These are phyloP conservation scores for Hemibagrus wyckioides DNA, from an alignment of 2,113 vertebrate genomes.

Conservation along the genomic window DNA sequence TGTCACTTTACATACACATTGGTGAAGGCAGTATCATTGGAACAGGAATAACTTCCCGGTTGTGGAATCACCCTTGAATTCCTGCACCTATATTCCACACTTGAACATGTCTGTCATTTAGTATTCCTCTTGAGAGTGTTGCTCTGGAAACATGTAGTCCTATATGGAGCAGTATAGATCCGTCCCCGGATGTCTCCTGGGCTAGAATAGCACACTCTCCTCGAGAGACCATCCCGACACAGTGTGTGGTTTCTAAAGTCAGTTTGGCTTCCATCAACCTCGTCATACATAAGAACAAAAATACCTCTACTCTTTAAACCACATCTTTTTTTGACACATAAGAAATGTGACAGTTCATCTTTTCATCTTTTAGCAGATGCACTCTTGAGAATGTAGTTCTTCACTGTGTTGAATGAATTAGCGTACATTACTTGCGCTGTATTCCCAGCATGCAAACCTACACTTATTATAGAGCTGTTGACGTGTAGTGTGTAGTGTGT, in stretches of 20 bases:
- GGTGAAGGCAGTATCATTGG: too few species aligned
- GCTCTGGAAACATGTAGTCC: not conserved
- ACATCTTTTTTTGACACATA: not conserved
- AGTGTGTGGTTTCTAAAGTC: not conserved
- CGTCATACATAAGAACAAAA: not conserved
- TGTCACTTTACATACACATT: not conserved
- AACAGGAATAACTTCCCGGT: not conserved
- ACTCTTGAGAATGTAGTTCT: not conserved
- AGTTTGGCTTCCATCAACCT: not conserved
- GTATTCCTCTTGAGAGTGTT: conserved; percentile 12
- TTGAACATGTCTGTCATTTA: not conserved
- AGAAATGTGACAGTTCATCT: not conserved
- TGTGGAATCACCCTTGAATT: not conserved
- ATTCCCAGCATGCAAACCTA: conserved; percentile 49
- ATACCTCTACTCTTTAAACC: not conserved
- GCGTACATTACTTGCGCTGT: not conserved
- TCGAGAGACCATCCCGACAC: not conserved
- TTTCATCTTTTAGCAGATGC: conserved; percentile 19
- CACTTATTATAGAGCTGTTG: conserved; percentile 24
- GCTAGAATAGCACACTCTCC: not conserved
- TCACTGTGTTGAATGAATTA: conserved; percentile 2
- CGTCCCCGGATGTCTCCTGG: not conserved
- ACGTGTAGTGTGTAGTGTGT: conserved; percentile 9
- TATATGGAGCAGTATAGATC: not conserved
- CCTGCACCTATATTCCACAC: not conserved